These are phyloP conservation scores for Limosa lapponica DNA, from an alignment of 2,797 vertebrate genomes.

Conservation along the genomic window DNA sequence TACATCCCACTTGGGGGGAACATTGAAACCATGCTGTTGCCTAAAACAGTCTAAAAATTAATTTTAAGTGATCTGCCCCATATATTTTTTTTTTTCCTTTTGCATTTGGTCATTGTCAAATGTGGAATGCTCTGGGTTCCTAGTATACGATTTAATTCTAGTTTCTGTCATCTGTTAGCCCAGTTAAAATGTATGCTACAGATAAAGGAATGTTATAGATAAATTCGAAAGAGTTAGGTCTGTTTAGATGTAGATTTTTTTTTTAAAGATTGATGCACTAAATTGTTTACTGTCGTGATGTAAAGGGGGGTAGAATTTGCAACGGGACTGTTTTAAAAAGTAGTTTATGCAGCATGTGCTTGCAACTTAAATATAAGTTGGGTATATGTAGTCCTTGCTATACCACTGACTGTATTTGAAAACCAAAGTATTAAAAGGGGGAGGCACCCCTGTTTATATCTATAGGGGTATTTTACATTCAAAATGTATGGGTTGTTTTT, in stretches of 20 bases:
- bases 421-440: conserved; percentile 88
- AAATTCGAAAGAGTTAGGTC: conserved; percentile 83
- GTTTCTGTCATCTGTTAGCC: conserved; percentile 86
- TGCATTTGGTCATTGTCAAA: conserved; percentile 87
- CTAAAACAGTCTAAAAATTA: conserved; percentile 86
- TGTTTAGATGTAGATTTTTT: conserved; percentile 83
- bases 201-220: conserved; percentile 87
- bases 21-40: conserved; percentile 84
- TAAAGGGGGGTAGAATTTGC: conserved; percentile 86
- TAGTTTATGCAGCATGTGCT: conserved; percentile 93
- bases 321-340: conserved; percentile 86
- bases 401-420: conserved; percentile 90
- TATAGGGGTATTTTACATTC: conserved; percentile 85
- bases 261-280: conserved; percentile 86
- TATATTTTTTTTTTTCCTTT: conserved; percentile 63
- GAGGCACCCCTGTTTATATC: conserved; percentile 81
- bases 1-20: conserved; percentile 74
- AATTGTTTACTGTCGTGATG: conserved; percentile 87
- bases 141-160: conserved; percentile 90
- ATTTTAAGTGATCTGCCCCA: conserved; percentile 83
- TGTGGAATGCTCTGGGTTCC: conserved; percentile 86
- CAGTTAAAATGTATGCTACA: conserved; percentile 87
- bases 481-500: conserved; percentile 77
- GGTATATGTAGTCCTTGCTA: conserved; percentile 87
- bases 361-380: conserved; percentile 89